phyloP scores from a whole-genome alignment of 2,888 invertebrate genomes.

The Myopa tessellatipennis region DNA sequence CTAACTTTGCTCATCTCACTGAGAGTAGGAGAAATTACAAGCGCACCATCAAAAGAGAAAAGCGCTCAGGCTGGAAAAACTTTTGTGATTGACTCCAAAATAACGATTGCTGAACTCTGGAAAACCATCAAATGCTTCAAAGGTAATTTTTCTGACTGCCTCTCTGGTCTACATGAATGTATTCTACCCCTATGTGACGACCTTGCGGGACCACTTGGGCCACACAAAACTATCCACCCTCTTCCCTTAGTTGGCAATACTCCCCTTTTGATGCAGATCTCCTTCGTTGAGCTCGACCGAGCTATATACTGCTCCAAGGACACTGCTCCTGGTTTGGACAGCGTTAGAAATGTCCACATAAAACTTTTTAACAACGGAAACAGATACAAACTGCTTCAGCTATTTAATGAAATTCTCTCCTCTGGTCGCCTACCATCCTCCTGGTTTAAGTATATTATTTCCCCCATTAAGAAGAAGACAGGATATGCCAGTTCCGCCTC shows the following conservation, averaged over 20 bases:
- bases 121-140: too few species aligned
- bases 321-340: not conserved
- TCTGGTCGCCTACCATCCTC: not conserved
- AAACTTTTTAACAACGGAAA: too few species aligned
- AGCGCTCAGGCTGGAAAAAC: constrained; percentile 13
- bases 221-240: not conserved
- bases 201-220: constrained; percentile 12
- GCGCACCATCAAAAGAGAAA: not conserved
- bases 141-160: too few species aligned
- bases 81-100: not conserved
- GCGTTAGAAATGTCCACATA: too few species aligned
- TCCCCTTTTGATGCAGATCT: not conserved
- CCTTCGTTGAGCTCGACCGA: not conserved
- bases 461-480: constrained; percentile 5
- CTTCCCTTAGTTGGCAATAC: not conserved
- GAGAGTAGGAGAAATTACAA: not conserved
- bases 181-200: constrained; percentile 9
- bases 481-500: not conserved
- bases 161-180: not conserved
- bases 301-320: constrained; percentile 17
- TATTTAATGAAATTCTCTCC: too few species aligned
- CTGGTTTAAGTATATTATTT: constrained; percentile 1
- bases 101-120: too few species aligned
- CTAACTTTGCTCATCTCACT: not conserved
- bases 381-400: too few species aligned